A percentile compares a stretch with the other conserved stretches of the same genome.
These are phyloP conservation scores for Gephyroberyx darwinii DNA, from an alignment of 2,797 vertebrate species.

Conservation along the genomic window DNA sequence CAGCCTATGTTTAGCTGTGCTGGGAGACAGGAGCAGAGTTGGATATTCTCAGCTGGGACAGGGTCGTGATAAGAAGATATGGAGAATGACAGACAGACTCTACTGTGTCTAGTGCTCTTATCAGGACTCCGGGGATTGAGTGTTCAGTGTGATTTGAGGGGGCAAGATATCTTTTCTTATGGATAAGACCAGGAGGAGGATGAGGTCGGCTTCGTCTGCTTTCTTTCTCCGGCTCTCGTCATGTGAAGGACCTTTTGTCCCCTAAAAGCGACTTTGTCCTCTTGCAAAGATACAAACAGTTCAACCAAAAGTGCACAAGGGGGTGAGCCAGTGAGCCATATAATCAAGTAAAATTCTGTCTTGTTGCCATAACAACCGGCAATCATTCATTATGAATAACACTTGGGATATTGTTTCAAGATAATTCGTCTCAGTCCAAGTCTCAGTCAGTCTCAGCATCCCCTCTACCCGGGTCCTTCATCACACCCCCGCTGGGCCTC, in stretches of 20 bases:
- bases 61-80: constrained; percentile 39
- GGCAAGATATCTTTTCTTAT: constrained; percentile 44
- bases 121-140: constrained; percentile 17
- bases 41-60: constrained; percentile 26
- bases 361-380: neutral
- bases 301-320: neutral
- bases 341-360: neutral
- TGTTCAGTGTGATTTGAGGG: constrained; percentile 29
- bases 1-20: constrained; percentile 61
- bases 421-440: constrained; percentile 4
- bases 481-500: too few relatives aligned
- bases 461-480: neutral
- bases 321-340: neutral
- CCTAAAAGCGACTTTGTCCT: neutral
- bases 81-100: constrained; percentile 14
- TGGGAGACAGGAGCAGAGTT: constrained; percentile 38
- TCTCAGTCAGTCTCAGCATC: neutral
- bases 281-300: constrained; percentile 5
- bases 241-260: constrained; percentile 11
- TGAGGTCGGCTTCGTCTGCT: constrained; percentile 1
- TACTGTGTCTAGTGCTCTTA: constrained; percentile 4
- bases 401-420: neutral
- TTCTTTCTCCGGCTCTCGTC: constrained; percentile 7
- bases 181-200: constrained; percentile 45
- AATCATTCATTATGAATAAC: neutral